Conservation (phyloP, 1,140 invertebrate genomes). For the Hypothenemus hampei region DNA sequence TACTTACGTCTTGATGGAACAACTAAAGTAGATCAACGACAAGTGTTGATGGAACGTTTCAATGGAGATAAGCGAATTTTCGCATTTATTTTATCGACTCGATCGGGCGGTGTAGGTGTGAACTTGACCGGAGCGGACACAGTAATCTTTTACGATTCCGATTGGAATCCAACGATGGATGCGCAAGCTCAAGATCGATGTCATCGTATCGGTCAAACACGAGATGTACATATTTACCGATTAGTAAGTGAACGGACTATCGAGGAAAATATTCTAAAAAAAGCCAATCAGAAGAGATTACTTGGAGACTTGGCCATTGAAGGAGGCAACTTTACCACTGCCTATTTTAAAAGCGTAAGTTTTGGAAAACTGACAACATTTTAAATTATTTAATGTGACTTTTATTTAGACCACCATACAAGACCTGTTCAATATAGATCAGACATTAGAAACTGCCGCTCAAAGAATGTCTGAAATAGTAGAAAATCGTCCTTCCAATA, state of each 20-base stretch:
- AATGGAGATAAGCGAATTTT: constrained; percentile 95
- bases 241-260: constrained; percentile 95
- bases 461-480: constrained; percentile 60
- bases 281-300: constrained; percentile 95
- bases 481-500: constrained; percentile 47
- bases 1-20: constrained; percentile 96
- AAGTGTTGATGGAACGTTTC: constrained; percentile 96
- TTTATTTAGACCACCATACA: constrained; percentile 75
- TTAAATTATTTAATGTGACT: background rate
- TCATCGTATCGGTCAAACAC: constrained; percentile 97
- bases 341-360: constrained; percentile 90
- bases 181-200: constrained; percentile 98
- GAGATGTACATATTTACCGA: constrained; percentile 98
- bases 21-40: constrained; percentile 93
- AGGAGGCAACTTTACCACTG: constrained; percentile 97
- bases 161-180: constrained; percentile 99
- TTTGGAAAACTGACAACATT: background rate
- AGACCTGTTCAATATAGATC: constrained; percentile 83
- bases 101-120: constrained; percentile 96
- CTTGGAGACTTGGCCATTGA: constrained; percentile 97
- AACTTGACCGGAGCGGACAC: constrained; percentile 99
- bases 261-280: constrained; percentile 99
- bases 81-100: constrained; percentile 95
- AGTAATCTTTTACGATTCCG: constrained; percentile 99
- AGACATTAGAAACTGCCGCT: constrained; percentile 53